These are phyloP conservation scores for Paratrypauchen microcephalus DNA, from an alignment of 2,797 vertebrate genomes.

Conservation along the genomic window DNA sequence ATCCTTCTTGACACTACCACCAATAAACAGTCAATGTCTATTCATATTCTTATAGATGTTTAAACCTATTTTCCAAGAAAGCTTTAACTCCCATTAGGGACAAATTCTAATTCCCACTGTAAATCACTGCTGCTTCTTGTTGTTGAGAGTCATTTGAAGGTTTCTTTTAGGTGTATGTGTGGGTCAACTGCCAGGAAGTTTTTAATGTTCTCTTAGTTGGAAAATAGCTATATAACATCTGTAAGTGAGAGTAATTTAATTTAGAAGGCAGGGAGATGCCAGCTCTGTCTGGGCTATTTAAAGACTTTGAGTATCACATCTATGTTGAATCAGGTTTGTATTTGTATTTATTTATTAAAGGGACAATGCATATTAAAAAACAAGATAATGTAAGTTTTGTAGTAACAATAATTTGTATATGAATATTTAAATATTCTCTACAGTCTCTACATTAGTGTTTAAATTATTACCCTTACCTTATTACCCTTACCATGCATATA, in stretches of 20 bases:
- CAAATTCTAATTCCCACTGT: not conserved
- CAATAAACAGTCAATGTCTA: conserved; percentile 9
- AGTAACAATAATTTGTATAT: too few relatives aligned
- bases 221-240: conserved; percentile 45
- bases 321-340: not conserved
- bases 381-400: not conserved
- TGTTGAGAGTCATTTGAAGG: too few relatives aligned
- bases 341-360: too few relatives aligned
- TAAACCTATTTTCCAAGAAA: not conserved
- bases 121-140: not conserved
- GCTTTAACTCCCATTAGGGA: not conserved
- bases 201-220: conserved; percentile 29
- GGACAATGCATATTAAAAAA: too few relatives aligned
- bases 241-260: conserved; percentile 58
- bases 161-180: not conserved
- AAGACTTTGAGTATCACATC: conserved; percentile 25
- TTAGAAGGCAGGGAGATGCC: conserved; percentile 18
- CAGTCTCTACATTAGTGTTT: too few relatives aligned
- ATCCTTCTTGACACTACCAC: conserved; percentile 27
- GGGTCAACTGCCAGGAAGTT: not conserved
- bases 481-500: too few relatives aligned
- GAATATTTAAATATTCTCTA: too few relatives aligned
- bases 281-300: conserved; percentile 8
- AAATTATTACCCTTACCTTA: too few relatives aligned
- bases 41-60: not conserved